Base-by-base conservation (phyloP, 2,888 invertebrate species). In the Steinernema hermaphroditum region DNA sequence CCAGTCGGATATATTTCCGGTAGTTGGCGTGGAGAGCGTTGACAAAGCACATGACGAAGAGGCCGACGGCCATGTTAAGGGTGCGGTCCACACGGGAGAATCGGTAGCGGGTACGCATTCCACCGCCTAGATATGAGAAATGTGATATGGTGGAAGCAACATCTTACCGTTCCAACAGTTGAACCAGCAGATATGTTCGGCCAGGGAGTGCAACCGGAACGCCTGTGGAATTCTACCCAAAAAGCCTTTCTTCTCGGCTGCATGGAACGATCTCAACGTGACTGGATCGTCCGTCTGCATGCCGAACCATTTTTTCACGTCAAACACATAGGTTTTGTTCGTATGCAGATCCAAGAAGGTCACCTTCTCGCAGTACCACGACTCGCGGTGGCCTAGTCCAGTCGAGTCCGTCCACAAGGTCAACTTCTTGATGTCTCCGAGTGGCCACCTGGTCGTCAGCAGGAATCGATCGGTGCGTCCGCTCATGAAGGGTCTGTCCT, bases 261-360 rank as follows among this genome's bases (percentile, higher is more conserved):
- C n/a, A n/a, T n/a, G n/a, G n/a, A n/a, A n/a, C n/a, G n/a, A n/a
- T n/a, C n/a, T n/a, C n/a, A n/a, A n/a, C n/a, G n/a, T n/a, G n/a
- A n/a, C n/a, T n/a, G n/a, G 80, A 71, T 82, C 80, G 27, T 80
- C 80, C 34, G 79, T 80, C 57, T 76, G 79, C 0, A 76, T 76
- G 16, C 82, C 82, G 1, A 82, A 46, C 82, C 82, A 81, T 41
- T 80, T 81, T 43, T 79, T 72, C 32, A 82, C 77, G 2, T 79
- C 76, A 74, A 82, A 82, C 34, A 72, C 69, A 71, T 71, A 77
- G 46, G 75, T 75, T 49, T 79, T 70, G 22, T 79, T 72, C 2
- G 79, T 79, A 16, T 75, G 73, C 41, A 75, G 32, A 46, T 78
- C 79, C 32, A 80, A 77, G 37, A 82, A 74, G 22, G 76, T 73